Base-by-base conservation (phyloP, 1,140 invertebrate species). In the Drosophila bocqueti region DNA sequence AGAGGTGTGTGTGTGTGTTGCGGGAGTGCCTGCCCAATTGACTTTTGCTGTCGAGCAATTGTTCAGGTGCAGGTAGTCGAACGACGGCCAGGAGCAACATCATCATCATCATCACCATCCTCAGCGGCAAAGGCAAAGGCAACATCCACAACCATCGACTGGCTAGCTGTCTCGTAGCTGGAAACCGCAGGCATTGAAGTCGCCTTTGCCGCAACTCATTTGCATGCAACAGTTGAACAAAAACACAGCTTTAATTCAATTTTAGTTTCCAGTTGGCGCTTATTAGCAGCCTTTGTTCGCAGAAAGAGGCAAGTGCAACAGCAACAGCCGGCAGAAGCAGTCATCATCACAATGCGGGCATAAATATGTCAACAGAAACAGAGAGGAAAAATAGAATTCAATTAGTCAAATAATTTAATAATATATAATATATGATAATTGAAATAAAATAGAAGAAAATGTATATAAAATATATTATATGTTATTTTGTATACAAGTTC, bases 231-330 rank as follows among this genome's bases (percentile, higher is more conserved):
- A 71, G 81, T 71, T 78, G 81, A 60, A 78, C 67, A 71, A 83
- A 80, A 83, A 65, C 76, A 65, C 68, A 89, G 83, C 81, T 87
- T 87, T 89, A 87, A 87, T 87, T 87, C 81, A 89, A 87, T 87
- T 87, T 89, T 62, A 74, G 65, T 64, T 65, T 66, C 61, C 49
- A 46, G 54, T 40, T 67, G 69, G 38, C 67, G 75, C 76, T 78
- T 78, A 78, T 78, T 78, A 78, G 75, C 40, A 42, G 58, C 75
- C 50, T 71, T 78, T 78, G 76, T 78, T 71, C 26, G 21, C 29
- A 36, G 38, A 45, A 43, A 69, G 42, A 34, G 43, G 38, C 42
- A 31, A 38, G 36, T 38, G 36, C 46, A 9, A 40, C 57, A 58
- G 46, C 24, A 46, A 66, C 38, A 18, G 75, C 64, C 66, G 73